phyloP scores from a whole-genome alignment of 2,113 vertebrate genomes.

The Okapia johnstoni region DNA sequence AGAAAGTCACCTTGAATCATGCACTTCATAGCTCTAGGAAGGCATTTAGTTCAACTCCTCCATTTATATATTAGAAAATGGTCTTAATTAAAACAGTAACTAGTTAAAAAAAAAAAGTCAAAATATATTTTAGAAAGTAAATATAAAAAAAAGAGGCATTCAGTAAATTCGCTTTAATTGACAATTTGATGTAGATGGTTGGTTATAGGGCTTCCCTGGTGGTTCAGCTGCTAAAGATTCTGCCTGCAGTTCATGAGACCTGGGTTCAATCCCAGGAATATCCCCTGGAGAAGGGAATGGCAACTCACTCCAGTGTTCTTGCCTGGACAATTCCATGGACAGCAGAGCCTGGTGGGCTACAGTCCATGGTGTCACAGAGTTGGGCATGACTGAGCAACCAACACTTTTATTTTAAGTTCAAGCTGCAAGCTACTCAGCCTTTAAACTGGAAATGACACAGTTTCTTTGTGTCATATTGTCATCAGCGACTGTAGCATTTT shows the following conservation, averaged over 20 bases:
- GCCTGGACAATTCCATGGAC: neutral
- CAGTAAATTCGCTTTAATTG: neutral
- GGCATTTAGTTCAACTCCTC: neutral
- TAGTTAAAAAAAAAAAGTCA: neutral
- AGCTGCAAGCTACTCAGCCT: neutral
- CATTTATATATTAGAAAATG: neutral
- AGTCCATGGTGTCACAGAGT: neutral
- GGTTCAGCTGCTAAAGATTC: neutral
- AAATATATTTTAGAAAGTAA: neutral
- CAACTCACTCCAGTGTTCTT: neutral
- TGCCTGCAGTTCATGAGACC: neutral
- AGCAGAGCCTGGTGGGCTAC: neutral
- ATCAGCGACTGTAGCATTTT: neutral
- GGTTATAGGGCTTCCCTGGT: neutral
- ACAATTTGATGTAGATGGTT: neutral
- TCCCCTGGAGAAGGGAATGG: neutral
- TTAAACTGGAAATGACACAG: neutral
- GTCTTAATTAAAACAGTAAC: neutral
- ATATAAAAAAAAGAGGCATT: neutral
- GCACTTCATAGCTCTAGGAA: neutral
- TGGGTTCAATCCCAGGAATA: neutral
- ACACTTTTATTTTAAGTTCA: neutral
- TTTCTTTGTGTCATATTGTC: neutral
- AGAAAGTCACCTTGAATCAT: neutral
- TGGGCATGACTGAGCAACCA: fast-evolving